A percentile compares a stretch with the other conserved stretches of the same genome.
phyloP scores from a whole-genome alignment of 2,888 invertebrate genomes.

The Hylaea fasciaria region DNA sequence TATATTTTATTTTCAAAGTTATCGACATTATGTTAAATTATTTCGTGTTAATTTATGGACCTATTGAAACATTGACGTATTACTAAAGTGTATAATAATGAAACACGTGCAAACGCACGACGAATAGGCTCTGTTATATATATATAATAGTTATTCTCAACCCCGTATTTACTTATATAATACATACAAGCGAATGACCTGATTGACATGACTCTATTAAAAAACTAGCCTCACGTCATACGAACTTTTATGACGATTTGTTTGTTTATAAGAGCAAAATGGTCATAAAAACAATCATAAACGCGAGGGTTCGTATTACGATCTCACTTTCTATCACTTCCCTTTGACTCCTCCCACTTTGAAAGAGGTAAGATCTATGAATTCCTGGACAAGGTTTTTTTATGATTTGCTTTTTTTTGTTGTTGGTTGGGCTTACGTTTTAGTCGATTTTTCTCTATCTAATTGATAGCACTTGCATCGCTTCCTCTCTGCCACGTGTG shows the following conservation, averaged over 20 bases:
- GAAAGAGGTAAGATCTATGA: constrained; percentile 53
- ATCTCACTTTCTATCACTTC: constrained; percentile 53
- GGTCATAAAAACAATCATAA: constrained; percentile 15
- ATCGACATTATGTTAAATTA: too few species aligned
- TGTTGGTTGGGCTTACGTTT: too few species aligned
- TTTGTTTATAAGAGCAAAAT: neutral
- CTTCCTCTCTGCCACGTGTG: constrained; percentile 80
- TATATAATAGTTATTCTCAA: too few species aligned
- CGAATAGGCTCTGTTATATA: too few species aligned
- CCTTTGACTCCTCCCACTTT: constrained; percentile 58
- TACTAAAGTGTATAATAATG: too few species aligned
- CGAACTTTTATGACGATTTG: neutral
- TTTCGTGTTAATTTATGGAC: too few species aligned
- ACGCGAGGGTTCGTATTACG: constrained; percentile 46
- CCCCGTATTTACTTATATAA: too few species aligned
- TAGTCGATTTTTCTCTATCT: constrained; percentile 54
- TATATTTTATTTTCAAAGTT: too few species aligned
- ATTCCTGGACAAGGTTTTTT: constrained; percentile 61
- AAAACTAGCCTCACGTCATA: too few species aligned
- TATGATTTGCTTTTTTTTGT: constrained; percentile 48
- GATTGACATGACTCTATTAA: too few species aligned
- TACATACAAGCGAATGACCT: neutral
- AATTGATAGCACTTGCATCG: constrained; percentile 82
- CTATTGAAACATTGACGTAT: too few species aligned
- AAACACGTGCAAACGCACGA: too few species aligned